These are phyloP conservation scores for Myoxocephalus aenaeus DNA, from an alignment of 2,797 vertebrate species.

Conservation along the genomic window DNA sequence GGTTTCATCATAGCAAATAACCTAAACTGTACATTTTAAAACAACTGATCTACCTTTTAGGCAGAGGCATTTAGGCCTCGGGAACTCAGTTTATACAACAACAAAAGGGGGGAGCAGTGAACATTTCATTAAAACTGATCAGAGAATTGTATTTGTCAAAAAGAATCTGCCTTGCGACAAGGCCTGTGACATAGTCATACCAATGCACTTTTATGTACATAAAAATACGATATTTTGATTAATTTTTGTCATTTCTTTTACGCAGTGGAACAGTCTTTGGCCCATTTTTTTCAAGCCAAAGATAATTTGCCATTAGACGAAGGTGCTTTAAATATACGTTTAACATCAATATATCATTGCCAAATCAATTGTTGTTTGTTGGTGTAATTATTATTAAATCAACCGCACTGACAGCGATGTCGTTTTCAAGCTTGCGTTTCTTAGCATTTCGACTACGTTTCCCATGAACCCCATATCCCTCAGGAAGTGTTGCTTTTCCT, in stretches of 20 bases:
- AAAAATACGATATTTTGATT: slow-evolving; percentile 61
- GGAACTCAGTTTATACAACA: slow-evolving; percentile 60
- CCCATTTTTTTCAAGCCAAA: slow-evolving; percentile 48
- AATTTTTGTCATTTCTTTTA: slow-evolving; percentile 67
- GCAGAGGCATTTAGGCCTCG: slow-evolving; percentile 51
- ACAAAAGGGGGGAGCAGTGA: slow-evolving; percentile 49
- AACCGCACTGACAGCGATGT: neutral
- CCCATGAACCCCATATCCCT: neutral
- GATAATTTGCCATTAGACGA: slow-evolving; percentile 46
- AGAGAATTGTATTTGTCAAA: slow-evolving; percentile 64
- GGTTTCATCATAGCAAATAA: slow-evolving; percentile 41
- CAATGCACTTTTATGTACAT: slow-evolving; percentile 83
- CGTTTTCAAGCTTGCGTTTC: slow-evolving; percentile 13
- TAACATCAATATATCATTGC: slow-evolving; percentile 35
- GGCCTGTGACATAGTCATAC: slow-evolving; percentile 69
- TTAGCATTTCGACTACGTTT: slow-evolving; percentile 7
- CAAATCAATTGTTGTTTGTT: slow-evolving; percentile 7
- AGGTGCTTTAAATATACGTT: slow-evolving; percentile 50
- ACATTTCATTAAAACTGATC: slow-evolving; percentile 53
- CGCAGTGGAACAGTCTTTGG: slow-evolving; percentile 57
- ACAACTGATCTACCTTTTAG: slow-evolving; percentile 73
- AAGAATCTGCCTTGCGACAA: slow-evolving; percentile 72
- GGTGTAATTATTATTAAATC: slow-evolving; percentile 12
- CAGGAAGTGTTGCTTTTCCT: neutral
- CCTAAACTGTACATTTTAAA: slow-evolving; percentile 49